Base-by-base conservation (phyloP, 2,113 vertebrate genomes). In the Lates calcarifer region DNA sequence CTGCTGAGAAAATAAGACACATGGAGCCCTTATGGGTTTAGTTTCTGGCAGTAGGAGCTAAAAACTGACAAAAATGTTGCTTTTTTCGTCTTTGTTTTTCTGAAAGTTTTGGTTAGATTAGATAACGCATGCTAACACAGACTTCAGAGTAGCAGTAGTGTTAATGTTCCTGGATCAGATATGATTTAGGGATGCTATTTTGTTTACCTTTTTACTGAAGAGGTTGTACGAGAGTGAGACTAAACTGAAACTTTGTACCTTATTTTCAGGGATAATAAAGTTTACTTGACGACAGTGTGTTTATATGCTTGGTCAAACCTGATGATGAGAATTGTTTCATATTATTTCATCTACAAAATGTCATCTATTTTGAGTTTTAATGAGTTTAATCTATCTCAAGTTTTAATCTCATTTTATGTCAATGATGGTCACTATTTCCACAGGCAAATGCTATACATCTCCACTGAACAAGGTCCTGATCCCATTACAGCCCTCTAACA, bases 11-110 rank as follows among this genome's bases (percentile, higher is more conserved):
- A 56, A 62, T 26, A 24, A 41, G 8, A 63, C 24, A 41, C 14
- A 64, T 29, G 11, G 61, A 39, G 60, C 10, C 47, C 47, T 60
- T 51, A 53, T 33, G 45, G 77, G 45, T 74, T 56, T 13, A 24
- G 20, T 71, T 37, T 24, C 3, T 43, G 71, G 58, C 37, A 14
- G 35, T 18, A 13, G 26, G 33, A 13, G 1, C 22, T 41, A 47
- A 69, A 53, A 49, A 14, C 10, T 2, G 15, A 22, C 29, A 22
- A 9, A 22, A 73, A 47, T 0, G 0, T 20, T 33, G 24, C 20
- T 47, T 11, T 33, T n/a, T n/a, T n/a, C n/a, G 33, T 62, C 17
- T 9, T 4, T 1, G 22, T 45, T 61, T 66, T 49, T 26, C 37
- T 28, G 35, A 22, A 26, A 28, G 41, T 62, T 63, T 55, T 56